These are phyloP conservation scores for Hydrolagus colliei DNA, from an alignment of 2,797 vertebrate genomes.

Conservation along the genomic window DNA sequence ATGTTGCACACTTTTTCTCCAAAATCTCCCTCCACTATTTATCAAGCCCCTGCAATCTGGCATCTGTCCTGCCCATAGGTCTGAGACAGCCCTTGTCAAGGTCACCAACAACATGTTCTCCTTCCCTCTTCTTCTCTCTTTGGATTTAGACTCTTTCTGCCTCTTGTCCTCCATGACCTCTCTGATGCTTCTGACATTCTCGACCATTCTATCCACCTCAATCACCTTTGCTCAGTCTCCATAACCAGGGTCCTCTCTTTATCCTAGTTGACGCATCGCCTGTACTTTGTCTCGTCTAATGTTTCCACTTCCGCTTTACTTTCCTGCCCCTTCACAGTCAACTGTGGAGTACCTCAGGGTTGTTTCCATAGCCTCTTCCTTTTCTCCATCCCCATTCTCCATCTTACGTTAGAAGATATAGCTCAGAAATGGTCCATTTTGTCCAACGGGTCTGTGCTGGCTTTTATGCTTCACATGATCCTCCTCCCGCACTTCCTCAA, in stretches of 20 bases:
- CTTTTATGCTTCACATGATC: too few species aligned
- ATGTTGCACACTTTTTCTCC: too few species aligned
- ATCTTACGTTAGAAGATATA: neutral
- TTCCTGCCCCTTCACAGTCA: neutral
- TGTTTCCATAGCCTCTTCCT: neutral
- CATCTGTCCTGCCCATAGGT: too few species aligned
- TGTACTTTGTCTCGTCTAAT: neutral
- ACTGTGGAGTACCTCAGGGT: neutral
- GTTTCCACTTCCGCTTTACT: neutral
- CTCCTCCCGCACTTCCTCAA: too few species aligned
- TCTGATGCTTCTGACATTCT: neutral
- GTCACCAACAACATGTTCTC: too few species aligned
- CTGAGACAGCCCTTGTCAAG: too few species aligned
- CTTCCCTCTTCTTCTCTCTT: too few species aligned
- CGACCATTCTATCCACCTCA: too few species aligned
- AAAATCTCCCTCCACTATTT: too few species aligned
- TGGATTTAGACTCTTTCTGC: too few species aligned
- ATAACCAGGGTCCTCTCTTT: constrained; percentile 24
- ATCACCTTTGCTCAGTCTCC: too few species aligned
- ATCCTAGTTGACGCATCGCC: constrained; percentile 39
- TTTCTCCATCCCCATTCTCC: neutral
- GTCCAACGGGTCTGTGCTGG: neutral
- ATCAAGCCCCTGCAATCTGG: too few species aligned
- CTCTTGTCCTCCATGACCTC: neutral
- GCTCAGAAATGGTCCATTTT: neutral